Conservation (phyloP, 1,140 invertebrate genomes). For the Penaeus japonicus region DNA sequence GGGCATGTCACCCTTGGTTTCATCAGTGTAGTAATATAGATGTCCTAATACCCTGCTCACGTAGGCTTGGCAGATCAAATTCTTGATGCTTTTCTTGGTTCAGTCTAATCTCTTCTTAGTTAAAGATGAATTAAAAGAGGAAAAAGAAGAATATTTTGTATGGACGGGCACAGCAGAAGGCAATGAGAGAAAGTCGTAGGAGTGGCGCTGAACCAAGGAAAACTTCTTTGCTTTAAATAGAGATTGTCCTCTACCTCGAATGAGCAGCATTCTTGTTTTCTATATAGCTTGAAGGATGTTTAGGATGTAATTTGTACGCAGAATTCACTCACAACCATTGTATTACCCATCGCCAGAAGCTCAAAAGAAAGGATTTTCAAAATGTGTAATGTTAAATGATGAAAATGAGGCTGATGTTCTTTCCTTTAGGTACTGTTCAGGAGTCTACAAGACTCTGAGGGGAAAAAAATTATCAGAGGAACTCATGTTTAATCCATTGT, state of each 20-base stretch:
- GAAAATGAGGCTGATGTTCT: too few species aligned
- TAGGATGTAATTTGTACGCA: slow-evolving; percentile 1
- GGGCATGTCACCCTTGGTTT: slow-evolving; percentile 28
- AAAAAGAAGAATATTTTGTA: slow-evolving; percentile 10
- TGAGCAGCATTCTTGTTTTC: slow-evolving; percentile 30
- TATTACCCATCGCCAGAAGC: too few species aligned
- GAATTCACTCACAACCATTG: background rate
- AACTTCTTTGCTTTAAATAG: slow-evolving; percentile 17
- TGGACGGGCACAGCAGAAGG: background rate
- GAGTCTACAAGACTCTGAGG: background rate
- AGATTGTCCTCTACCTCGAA: slow-evolving; percentile 34
- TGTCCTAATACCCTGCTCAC: slow-evolving; percentile 33
- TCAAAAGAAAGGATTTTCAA: too few species aligned
- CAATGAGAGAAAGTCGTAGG: background rate
- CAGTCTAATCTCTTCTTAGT: background rate
- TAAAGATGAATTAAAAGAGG: too few species aligned
- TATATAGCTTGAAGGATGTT: slow-evolving; percentile 16
- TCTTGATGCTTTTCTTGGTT: background rate
- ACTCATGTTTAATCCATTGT: background rate
- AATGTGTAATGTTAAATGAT: too few species aligned
- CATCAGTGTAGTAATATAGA: slow-evolving; percentile 35
- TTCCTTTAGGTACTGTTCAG: too few species aligned
- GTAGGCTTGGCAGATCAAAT: slow-evolving; percentile 39
- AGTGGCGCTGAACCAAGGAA: slow-evolving; percentile 6
- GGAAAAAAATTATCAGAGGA: background rate